These are phyloP conservation scores for Automeris io DNA, from an alignment of 2,888 invertebrate genomes.

Conservation along the genomic window DNA sequence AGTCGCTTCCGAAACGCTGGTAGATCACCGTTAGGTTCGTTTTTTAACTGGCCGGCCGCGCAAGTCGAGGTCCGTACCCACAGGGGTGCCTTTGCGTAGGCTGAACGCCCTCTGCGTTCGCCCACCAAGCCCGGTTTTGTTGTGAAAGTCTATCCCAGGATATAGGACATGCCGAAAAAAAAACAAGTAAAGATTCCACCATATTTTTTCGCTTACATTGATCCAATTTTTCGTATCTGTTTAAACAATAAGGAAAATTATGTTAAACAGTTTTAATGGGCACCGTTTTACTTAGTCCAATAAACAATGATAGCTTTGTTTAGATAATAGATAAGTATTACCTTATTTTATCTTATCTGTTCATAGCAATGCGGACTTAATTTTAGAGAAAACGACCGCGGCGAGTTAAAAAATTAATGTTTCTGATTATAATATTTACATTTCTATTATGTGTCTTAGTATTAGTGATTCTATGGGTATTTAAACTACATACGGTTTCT, in stretches of 20 bases:
- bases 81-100: no score
- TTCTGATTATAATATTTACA: background rate
- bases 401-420: background rate
- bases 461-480: no score
- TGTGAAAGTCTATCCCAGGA: no score
- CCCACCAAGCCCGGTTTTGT: no score
- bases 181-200: background rate
- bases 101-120: no score
- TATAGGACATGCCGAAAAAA: no score
- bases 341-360: conserved; percentile 35
- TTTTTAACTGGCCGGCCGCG: no score
- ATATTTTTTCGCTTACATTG: conserved; percentile 3
- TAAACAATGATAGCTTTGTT: conserved; percentile 25
- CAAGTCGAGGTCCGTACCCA: no score
- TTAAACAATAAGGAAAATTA: conserved; percentile 18
- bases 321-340: conserved; percentile 34
- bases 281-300: conserved; percentile 19
- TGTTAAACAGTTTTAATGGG: conserved; percentile 20
- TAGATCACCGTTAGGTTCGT: no score
- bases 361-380: conserved; percentile 1
- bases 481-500: no score
- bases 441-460: background rate
- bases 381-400: background rate
- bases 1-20: no score
- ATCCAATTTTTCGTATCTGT: conserved; percentile 8